Evolutionary conservation across 2,113 vertebrate genomes (phyloP).

Genomic region (Microtus oregoni): DNA sequence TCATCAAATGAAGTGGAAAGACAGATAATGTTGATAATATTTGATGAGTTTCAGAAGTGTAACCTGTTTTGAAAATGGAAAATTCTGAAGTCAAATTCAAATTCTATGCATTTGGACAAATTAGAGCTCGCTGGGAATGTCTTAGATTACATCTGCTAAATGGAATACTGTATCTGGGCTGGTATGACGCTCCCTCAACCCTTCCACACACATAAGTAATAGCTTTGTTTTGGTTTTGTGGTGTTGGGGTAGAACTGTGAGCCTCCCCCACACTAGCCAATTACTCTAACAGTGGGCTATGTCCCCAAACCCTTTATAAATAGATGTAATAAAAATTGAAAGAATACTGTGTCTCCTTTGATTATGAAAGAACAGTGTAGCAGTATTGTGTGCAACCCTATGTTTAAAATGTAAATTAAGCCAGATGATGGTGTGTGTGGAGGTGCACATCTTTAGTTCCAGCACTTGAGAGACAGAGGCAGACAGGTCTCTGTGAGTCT

Average conservation of each 20-base stretch:
- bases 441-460: neutral
- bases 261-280: neutral
- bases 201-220: neutral
- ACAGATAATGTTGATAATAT: neutral
- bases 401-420: neutral
- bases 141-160: neutral
- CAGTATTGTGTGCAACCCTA: neutral
- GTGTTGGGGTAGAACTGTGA: neutral
- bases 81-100: neutral
- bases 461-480: neutral
- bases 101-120: neutral
- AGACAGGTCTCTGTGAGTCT: neutral
- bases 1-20: neutral
- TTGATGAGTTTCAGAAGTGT: constrained; percentile 7
- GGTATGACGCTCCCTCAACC: neutral
- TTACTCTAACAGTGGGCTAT: neutral
- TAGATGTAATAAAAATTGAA: neutral
- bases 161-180: neutral
- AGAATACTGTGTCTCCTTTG: neutral
- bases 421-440: too few species aligned
- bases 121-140: neutral
- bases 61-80: constrained; percentile 44
- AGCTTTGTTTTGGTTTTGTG: neutral
- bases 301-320: neutral
- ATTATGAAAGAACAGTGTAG: neutral